These are phyloP conservation scores for Rhodophaea formosa DNA, from an alignment of 2,888 invertebrate species.

Conservation along the genomic window DNA sequence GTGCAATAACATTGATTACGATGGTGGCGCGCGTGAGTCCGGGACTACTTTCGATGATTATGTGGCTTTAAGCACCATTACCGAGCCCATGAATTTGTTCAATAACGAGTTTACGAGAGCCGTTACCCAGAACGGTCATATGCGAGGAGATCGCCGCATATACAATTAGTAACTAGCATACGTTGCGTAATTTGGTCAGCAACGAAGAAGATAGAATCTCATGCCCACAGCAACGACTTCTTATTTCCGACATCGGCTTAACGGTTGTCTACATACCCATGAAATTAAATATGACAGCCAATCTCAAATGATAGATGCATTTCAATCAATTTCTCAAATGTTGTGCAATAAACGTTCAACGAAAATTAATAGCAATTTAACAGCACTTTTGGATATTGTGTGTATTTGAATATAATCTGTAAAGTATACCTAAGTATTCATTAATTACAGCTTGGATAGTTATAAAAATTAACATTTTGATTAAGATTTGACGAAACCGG, in stretches of 20 bases:
- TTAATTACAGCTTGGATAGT: background rate
- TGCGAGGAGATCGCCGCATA: conserved; percentile 47
- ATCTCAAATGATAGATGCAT: conserved; percentile 54
- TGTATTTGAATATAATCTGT: conserved; percentile 8
- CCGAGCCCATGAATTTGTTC: conserved; percentile 53
- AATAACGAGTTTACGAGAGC: conserved; percentile 62
- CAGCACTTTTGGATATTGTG: background rate
- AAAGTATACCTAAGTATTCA: background rate
- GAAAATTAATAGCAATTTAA: conserved; percentile 34
- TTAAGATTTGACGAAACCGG: background rate
- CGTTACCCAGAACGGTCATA: conserved; percentile 64
- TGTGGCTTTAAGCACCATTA: conserved; percentile 43
- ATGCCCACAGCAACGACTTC: conserved; percentile 27
- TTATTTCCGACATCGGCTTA: conserved; percentile 44
- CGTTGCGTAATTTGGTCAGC: conserved; percentile 58
- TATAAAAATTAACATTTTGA: background rate
- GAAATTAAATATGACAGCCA: conserved; percentile 56
- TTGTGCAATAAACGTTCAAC: conserved; percentile 26
- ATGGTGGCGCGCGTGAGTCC: conserved; percentile 25
- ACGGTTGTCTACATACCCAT: conserved; percentile 52
- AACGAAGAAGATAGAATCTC: conserved; percentile 40
- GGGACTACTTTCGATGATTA: conserved; percentile 35
- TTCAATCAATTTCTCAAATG: conserved; percentile 49
- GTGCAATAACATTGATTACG: conserved; percentile 30
- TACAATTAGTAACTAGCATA: conserved; percentile 66